Percentiles rank a stretch among this genome's conserved stretches.
These are phyloP conservation scores for Ascaphus truei DNA, from an alignment of 2,113 vertebrate species.

Conservation along the genomic window DNA sequence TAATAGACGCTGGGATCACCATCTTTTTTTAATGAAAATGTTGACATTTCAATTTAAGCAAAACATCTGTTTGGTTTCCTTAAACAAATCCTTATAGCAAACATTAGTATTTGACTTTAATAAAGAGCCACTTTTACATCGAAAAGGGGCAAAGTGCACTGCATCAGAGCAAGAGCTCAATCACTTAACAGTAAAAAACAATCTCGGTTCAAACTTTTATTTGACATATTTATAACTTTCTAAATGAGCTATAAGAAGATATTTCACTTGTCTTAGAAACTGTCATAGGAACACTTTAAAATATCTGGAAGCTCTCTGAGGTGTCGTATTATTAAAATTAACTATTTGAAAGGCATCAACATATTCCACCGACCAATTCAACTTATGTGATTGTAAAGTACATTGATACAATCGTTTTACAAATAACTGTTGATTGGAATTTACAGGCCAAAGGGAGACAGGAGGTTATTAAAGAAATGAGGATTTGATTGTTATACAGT, in stretches of 20 bases:
- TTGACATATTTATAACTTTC: not conserved
- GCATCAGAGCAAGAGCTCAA: too few relatives aligned
- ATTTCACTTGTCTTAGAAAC: not conserved
- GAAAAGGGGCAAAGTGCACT: too few relatives aligned
- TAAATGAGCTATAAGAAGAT: not conserved
- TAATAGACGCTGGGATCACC: too few relatives aligned
- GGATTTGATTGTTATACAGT: not conserved
- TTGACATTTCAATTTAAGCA: too few relatives aligned
- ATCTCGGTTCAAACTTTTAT: too few relatives aligned
- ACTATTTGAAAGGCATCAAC: not conserved
- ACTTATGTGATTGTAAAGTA: not conserved
- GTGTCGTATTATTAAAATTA: conserved; percentile 19
- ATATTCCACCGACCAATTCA: not conserved
- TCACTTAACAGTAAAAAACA: too few relatives aligned
- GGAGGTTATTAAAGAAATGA: not conserved
- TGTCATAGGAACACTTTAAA: not conserved
- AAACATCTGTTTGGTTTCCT: too few relatives aligned
- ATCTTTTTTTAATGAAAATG: too few relatives aligned
- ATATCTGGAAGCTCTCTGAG: not conserved
- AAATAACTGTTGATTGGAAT: not conserved
- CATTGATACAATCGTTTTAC: not conserved
- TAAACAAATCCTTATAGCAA: too few relatives aligned
- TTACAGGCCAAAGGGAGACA: not conserved
- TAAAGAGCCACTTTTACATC: too few relatives aligned
- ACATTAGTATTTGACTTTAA: too few relatives aligned